Evolutionary conservation across 2,797 vertebrate genomes (phyloP).

Genomic region (Mus minutoides): DNA sequence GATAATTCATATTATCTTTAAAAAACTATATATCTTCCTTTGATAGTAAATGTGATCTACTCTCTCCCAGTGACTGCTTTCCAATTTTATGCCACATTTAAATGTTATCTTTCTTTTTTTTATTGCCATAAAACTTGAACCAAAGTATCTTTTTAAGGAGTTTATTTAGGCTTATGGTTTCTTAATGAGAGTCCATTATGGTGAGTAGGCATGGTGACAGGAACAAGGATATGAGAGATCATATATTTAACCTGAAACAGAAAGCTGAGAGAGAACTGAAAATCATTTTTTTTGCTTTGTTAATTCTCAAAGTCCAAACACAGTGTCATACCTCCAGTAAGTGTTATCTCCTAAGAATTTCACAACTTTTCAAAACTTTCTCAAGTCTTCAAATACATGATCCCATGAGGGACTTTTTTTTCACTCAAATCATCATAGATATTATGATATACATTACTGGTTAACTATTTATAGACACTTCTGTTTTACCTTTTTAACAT

Average conservation of each 20-base stretch:
- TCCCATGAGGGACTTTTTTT: too few relatives aligned
- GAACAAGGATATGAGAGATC: neutral
- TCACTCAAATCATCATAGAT: neutral
- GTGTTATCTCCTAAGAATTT: neutral
- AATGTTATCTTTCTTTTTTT: neutral
- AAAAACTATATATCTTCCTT: neutral
- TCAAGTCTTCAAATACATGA: too few relatives aligned
- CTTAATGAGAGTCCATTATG: neutral
- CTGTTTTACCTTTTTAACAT: neutral
- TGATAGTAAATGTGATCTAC: neutral
- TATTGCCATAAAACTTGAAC: neutral
- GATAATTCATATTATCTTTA: neutral
- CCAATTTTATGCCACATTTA: neutral
- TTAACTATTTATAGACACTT: neutral
- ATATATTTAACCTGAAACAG: neutral
- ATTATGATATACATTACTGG: neutral
- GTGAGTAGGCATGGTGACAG: too few relatives aligned
- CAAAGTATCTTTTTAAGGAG: neutral
- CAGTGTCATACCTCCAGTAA: too few relatives aligned
- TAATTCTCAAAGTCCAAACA: neutral
- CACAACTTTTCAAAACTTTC: neutral
- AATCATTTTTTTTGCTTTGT: too few relatives aligned
- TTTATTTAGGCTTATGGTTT: neutral
- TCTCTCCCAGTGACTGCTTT: neutral
- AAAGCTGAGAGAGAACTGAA: neutral